A percentile compares a stretch with the other conserved stretches of the same genome.
Evolutionary conservation across 2,113 vertebrate genomes (phyloP).

Genomic region (Plecturocebus donacophilus): DNA sequence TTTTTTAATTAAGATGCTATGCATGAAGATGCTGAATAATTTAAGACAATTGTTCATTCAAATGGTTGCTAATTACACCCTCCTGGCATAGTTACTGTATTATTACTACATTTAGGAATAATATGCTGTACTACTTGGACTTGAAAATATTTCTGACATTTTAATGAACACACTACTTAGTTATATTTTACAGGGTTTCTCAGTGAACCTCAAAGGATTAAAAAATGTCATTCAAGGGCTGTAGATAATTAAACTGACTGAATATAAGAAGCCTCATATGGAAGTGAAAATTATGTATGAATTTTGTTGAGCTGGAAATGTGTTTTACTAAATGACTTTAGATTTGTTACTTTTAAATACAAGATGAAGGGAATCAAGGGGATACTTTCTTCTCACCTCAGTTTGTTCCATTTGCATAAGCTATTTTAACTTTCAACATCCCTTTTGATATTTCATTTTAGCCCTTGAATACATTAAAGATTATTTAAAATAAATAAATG

Average conservation of each 20-base stretch:
- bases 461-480: constrained; percentile 14
- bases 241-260: constrained; percentile 81
- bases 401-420: constrained; percentile 42
- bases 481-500: constrained; percentile 51
- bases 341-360: constrained; percentile 64
- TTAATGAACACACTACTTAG: constrained; percentile 84
- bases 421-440: not conserved
- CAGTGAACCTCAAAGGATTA: constrained; percentile 82
- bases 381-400: constrained; percentile 36
- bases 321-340: constrained; percentile 73
- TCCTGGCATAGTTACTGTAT: constrained; percentile 81
- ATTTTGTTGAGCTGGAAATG: constrained; percentile 32
- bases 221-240: constrained; percentile 82
- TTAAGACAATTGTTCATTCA: constrained; percentile 85
- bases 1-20: constrained; percentile 85
- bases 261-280: constrained; percentile 37
- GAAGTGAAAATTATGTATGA: constrained; percentile 56
- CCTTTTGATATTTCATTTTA: constrained; percentile 33
- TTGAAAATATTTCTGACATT: constrained; percentile 85
- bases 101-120: constrained; percentile 81
- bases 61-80: constrained; percentile 83
- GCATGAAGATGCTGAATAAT: constrained; percentile 82
- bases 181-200: constrained; percentile 83
- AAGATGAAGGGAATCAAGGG: not conserved
- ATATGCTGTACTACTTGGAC: constrained; percentile 81